Conservation (phyloP, 2,113 vertebrate genomes). For the Notechis scutatus region DNA sequence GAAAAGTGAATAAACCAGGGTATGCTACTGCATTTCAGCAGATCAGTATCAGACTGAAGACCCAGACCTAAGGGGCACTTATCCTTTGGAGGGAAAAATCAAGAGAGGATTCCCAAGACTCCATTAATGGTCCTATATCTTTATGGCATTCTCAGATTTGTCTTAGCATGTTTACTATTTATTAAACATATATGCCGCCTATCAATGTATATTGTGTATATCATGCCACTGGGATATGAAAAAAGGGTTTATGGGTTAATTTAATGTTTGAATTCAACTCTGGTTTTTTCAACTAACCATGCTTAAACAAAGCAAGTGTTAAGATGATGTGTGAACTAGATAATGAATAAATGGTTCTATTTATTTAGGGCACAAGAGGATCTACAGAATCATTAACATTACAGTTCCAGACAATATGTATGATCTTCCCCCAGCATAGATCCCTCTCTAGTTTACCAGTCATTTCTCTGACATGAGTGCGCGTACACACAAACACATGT, state of each 20-base stretch:
- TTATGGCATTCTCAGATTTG: neutral
- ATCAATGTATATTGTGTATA: neutral
- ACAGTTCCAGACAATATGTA: neutral
- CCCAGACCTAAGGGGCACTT: neutral
- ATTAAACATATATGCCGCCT: neutral
- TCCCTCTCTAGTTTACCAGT: neutral
- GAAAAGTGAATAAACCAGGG: neutral
- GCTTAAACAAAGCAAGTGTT: neutral
- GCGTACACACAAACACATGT: rapidly evolving
- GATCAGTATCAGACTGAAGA: neutral
- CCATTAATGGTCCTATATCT: neutral
- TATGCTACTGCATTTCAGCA: neutral
- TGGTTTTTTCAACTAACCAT: neutral
- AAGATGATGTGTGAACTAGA: neutral
- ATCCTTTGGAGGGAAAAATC: neutral
- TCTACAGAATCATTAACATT: neutral
- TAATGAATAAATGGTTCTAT: neutral
- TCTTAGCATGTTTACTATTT: neutral
- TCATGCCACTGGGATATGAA: neutral
- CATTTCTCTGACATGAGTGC: neutral
- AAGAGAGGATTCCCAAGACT: neutral
- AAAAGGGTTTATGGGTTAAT: neutral
- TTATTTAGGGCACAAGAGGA: neutral
- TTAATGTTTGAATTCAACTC: neutral
- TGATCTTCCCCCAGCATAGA: neutral